Conservation (phyloP, 2,888 invertebrate genomes). For the Pyralis farinalis region DNA sequence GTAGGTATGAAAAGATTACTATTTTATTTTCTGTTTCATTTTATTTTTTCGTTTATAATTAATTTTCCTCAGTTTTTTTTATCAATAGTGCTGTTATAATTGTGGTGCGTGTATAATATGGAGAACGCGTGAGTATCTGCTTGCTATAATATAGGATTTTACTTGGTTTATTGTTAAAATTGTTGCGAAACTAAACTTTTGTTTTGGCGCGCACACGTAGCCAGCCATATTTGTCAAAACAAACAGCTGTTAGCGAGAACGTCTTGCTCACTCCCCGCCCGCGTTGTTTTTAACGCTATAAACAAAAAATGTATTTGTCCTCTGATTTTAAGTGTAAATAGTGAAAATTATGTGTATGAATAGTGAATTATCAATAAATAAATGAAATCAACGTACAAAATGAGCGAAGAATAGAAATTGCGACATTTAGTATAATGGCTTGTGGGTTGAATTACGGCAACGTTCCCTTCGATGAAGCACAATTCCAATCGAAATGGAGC, state of each 20-base stretch:
- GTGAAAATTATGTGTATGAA: conserved; percentile 34
- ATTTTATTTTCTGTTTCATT: too few species aligned
- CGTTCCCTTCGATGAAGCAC: conserved; percentile 53
- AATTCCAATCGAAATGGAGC: conserved; percentile 82
- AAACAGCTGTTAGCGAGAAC: conserved; percentile 67
- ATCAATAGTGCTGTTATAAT: background rate
- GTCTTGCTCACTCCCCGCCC: conserved; percentile 43
- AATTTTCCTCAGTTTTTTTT: background rate
- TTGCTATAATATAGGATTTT: conserved; percentile 7
- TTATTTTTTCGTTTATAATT: too few species aligned
- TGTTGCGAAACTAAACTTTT: conserved; percentile 33
- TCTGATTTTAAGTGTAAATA: conserved; percentile 33
- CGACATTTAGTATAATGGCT: conserved; percentile 55
- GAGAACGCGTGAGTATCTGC: conserved; percentile 46
- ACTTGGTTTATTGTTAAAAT: conserved; percentile 9
- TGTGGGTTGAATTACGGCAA: conserved; percentile 58
- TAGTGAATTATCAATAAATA: conserved; percentile 26
- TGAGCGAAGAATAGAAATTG: conserved; percentile 31
- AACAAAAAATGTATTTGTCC: conserved; percentile 39
- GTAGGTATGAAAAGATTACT: too few species aligned
- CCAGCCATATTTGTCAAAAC: conserved; percentile 73
- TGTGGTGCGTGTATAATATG: too few species aligned
- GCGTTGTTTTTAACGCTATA: conserved; percentile 53
- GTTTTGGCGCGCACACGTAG: conserved; percentile 75
- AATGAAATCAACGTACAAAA: conserved; percentile 27